Evolutionary conservation across 2,888 invertebrate species (phyloP), one percentile per base, ranked within the genome.

Genomic region (Clunio marinus): DNA sequence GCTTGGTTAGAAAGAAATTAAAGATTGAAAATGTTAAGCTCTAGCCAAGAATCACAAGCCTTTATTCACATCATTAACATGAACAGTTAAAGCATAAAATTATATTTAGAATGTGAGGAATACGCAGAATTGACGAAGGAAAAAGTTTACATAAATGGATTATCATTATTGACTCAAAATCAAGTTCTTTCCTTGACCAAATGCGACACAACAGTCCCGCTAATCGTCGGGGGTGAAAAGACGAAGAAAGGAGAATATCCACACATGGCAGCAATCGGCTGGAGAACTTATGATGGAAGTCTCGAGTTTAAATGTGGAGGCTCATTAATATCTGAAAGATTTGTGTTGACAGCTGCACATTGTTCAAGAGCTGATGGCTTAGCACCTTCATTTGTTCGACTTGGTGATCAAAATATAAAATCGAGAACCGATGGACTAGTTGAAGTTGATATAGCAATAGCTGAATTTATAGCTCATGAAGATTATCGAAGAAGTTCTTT

Each of bases 271-370:
- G 79, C 77, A 8, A 57, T 78, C 45, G 78, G 78, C 15, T 78
- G 79, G 79, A 73, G 74, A 0, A 75, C 75, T 60, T 59, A 57
- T 2, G 37, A 65, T n/a, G 72, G 71, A 2, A 71, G 72, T 22
- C 72, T 76, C 4, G 75, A 75, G 69, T 78, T 76, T 75, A 75
- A 75, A 10, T 78, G 79, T 71, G 78, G 77, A 1, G 77, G 77
- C 1, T 78, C 82, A 0, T 73, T 84, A 35, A 78, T 85, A 35
- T 81, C 80, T 68, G 78, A 80, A 15, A 73, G 76, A 13, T 83
- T 80, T 75, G 75, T 85, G 7, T 75, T 85, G 1, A 83, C 84
- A 1, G 84, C 84, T 4, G 84, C 83, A 8, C 84, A 84, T 72
- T 84, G 84, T 71, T 73, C 74, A 63, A 41, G 73, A 74, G 69